Base-by-base conservation (phyloP, 2,888 invertebrate genomes). In the Pammene fasciana region DNA sequence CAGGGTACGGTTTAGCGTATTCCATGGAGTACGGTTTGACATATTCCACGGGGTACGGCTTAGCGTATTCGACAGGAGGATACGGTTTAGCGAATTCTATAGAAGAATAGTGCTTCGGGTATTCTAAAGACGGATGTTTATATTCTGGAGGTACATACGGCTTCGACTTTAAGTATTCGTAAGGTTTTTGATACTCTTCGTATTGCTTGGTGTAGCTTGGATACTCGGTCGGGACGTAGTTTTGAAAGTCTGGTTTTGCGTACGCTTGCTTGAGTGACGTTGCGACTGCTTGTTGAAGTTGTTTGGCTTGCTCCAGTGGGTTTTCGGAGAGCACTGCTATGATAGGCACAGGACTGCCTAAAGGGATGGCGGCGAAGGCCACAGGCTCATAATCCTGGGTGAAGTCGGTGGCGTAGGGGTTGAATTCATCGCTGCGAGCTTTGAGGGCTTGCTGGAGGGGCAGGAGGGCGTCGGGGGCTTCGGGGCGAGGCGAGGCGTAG, bases 321-420 rank as follows among this genome's bases (percentile, higher is more conserved):
- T 82, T 72, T 11, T 81, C 76, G 3, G 84, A 80, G 62, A 89
- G 74, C 65, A 89, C 75, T 68, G 82, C 87, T 59, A 89, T 74
- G 65, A 89, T 80, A 7, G 87, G 88, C 74, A 90, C 64, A 18
- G 90, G 87, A 57, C 82, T 74, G 78, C 86, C 87, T 71, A 90
- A 81, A 18, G 90, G 89, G 65, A 90, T 74, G 62, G 90, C 87
- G 0, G 89, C 88, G 77, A 79, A 87, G 68, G 86, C 76, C 68
- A 82, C 77, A 9, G 87, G 85, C 75, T 85, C 84, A 78, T 86
- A 85, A 56, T 83, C 82, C n/a, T 78, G 81, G 46, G 76, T 64
- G 74, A 76, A 82, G 36, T 82, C 79, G 55, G 74, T 73, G 13
- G 83, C 83, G 80, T 85, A 84, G 65, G 78, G 76, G 41, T 79